Base-by-base conservation (phyloP, 2,113 vertebrate genomes). In the Pelodiscus sinensis region DNA sequence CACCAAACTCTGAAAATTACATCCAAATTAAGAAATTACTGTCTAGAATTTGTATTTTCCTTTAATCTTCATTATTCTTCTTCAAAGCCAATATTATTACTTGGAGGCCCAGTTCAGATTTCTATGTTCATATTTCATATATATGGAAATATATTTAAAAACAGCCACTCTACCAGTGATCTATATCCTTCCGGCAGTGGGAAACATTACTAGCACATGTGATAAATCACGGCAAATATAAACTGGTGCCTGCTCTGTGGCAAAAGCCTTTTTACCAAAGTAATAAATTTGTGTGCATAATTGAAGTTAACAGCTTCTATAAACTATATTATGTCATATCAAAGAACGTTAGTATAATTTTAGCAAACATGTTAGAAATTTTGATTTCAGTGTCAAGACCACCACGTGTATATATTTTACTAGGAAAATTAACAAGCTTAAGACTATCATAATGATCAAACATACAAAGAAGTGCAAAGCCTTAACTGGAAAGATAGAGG, bases 171-270 rank as follows among this genome's bases (percentile, higher is more conserved):
- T 82, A 57, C 22, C 79, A 96, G 81, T 87, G 1, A 90, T 71
- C 84, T 83, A 44, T 85, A 81, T 85, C 88, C 86, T 94, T 95
- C 38, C 78, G 92, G 54, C 58, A 50, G 71, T 56, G 21, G 94
- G 93, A 96, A 94, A 98, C 93, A 97, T 98, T 97, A 98, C 94
- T 90, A 97, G 95, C 95, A 98, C 97, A 96, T 97, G 95, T 97
- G 97, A 96, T 95, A 96, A 97, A 96, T 96, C 81, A 96, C 18
- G 94, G 90, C 56, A 93, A 97, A 80, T 94, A 96, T 91, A 98
- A 96, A 95, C 2, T 86, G 86, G 94, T 94, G 85, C 88, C 95
- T 96, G 92, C 89, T 95, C 92, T 98, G 97, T 97, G 98, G 97
- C 95, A 98, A 97, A 98, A 97, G 96, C 95, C 87, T 97, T 96